Evolutionary conservation across 2,888 invertebrate species (phyloP), one percentile per base, ranked within the genome.

Genomic region (Cerastis rubricosa): DNA sequence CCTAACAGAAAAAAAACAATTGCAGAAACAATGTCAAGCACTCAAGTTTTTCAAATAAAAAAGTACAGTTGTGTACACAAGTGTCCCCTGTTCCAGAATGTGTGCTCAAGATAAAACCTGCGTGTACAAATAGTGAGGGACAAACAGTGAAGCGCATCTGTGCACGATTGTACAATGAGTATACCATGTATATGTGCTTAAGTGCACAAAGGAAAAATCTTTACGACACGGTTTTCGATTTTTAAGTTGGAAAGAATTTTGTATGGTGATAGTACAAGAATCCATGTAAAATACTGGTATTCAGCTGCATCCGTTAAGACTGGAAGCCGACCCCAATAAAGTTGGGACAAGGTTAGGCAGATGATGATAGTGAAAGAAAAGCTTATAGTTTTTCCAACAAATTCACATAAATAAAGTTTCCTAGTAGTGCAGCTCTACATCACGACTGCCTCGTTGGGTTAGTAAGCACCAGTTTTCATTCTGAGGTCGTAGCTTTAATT

Each of bases 51-150:
- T 57, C 25, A 25, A 40, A 64, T 59, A 71, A 76, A 85, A 85
- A 68, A 66, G 71, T 71, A 77, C 74, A 63, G 35, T 81, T 86
- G 85, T 81, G 64, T 79, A 67, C 86, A 76, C 86, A 85, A 86
- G 85, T 81, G 85, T 70, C 49, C 43, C 64, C 57, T 68, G 84
- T 71, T 40, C 54, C 74, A 74, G 65, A 77, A 76, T 80, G 84
- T 86, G 65, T 78, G 74, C 67, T 29, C 71, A 76, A 76, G 86
- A 85, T 86, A 84, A 81, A 86, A 71, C 80, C 69, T 77, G 47
- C 45, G 11, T 40, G 81, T 25, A 57, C 74, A 85, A 85, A 85
- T 82, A 85, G 72, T 70, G 29, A 74, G 57, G 25, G 51, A 68
- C 76, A 85, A 81, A 85, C 71, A 86, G 61, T 71, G 71, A 71